A percentile compares a stretch with the other conserved stretches of the same genome.
Conservation (phyloP, 2,113 vertebrate species). For the Clinocottus analis region DNA sequence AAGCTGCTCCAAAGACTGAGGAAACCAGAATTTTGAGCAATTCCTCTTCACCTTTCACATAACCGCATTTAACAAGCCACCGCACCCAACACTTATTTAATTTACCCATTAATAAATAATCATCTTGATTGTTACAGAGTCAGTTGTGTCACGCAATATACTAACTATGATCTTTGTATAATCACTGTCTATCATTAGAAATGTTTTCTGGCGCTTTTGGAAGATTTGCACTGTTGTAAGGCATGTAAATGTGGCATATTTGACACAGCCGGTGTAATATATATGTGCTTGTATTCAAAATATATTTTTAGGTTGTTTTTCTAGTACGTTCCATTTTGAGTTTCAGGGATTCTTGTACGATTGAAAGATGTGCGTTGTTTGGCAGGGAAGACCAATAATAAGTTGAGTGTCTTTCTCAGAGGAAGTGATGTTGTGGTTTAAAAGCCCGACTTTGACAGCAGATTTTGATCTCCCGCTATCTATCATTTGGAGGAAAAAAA, state of each 20-base stretch:
- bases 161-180: conserved; percentile 52
- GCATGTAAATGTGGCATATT: conserved; percentile 73
- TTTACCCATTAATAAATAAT: conserved; percentile 26
- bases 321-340: conserved; percentile 55
- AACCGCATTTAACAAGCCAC: conserved; percentile 36
- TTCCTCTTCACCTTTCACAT: conserved; percentile 14
- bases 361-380: conserved; percentile 38
- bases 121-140: conserved; percentile 34
- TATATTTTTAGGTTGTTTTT: conserved; percentile 56
- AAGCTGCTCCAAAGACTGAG: conserved; percentile 46
- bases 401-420: conserved; percentile 16
- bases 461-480: conserved; percentile 15
- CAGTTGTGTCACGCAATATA: conserved; percentile 33
- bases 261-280: conserved; percentile 49
- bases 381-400: conserved; percentile 29
- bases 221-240: conserved; percentile 62
- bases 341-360: conserved; percentile 79
- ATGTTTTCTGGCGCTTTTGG: conserved; percentile 46
- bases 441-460: conserved; percentile 12
- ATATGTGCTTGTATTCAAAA: conserved; percentile 52
- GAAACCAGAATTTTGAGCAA: conserved; percentile 12
- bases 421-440: conserved; percentile 3
- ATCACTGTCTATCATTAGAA: conserved; percentile 53
- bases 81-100: conserved; percentile 26
- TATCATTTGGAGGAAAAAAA: neutral